Base-by-base conservation (phyloP, 2,797 vertebrate genomes). In the Hoplostethus mediterraneus region DNA sequence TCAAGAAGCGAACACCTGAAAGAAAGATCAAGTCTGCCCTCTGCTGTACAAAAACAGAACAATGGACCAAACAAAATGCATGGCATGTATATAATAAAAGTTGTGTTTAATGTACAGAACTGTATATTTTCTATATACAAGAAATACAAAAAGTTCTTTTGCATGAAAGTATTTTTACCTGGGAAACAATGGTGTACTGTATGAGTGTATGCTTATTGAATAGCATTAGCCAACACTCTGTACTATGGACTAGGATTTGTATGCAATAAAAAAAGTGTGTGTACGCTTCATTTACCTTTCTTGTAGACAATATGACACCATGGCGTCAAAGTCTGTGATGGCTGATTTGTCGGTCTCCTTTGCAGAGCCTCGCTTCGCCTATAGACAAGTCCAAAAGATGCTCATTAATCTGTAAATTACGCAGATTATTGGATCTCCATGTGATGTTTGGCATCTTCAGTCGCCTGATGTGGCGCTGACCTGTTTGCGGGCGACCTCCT, bases 221-320 rank as follows among this genome's bases (percentile, higher is more conserved):
- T 48, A 17, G 47, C n/a, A 48, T n/a, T 48, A n/a, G n/a, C 16
- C 14, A 4, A 48, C n/a, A 6, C 4, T 5, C 4, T 48, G n/a
- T 47, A 12, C 0, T 5, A 33, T 16, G 9, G 6, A 4, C 31
- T 55, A 64, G 51, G 2, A 48, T 8, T 38, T 68, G 11, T 68
- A 56, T 28, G 0, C 2, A 84, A 73, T 72, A 77, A 76, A 80
- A 1, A 44, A 58, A 65, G 3, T 0, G 21, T 1, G 11, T 71
- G 54, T 57, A 12, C 51, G 16, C 33, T 51, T 62, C 33, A 93
- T 96, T 96, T 79, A 99, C 98, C 95, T 91, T 72, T 95, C 77
- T 79, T 96, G 94, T 83, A 95, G 96, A 9, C 97, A 99, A 93
- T 95, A 99, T 48, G 86, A 90, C 82, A 97, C 97, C 94, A 99